Conservation (phyloP, 2,888 invertebrate species). For the Pycnomerus fuliginosus region DNA sequence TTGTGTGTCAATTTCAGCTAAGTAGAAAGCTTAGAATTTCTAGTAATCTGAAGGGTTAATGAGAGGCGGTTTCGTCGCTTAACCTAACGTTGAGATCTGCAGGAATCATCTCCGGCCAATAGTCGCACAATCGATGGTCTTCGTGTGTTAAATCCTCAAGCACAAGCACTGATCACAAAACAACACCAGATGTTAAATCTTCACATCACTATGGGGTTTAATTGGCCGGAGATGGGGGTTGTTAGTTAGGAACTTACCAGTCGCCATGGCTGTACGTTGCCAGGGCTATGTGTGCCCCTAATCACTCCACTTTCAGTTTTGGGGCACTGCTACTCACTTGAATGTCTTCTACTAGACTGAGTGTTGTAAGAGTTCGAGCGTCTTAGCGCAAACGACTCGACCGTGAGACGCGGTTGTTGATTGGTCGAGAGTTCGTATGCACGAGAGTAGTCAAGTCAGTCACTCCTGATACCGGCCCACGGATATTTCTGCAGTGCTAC, state of each 20-base stretch:
- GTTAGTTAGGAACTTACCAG: slow-evolving; percentile 37
- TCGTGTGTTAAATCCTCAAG: background rate
- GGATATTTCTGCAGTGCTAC: slow-evolving; percentile 15
- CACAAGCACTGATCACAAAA: background rate
- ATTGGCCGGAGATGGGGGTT: slow-evolving; percentile 16
- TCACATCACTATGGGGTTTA: slow-evolving; percentile 14
- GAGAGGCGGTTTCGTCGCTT: too few species aligned
- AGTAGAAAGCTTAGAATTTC: too few species aligned
- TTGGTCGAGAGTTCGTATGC: slow-evolving; percentile 36
- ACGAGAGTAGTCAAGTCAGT: slow-evolving; percentile 34
- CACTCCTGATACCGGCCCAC: slow-evolving; percentile 27
- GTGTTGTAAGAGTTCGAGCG: slow-evolving; percentile 36
- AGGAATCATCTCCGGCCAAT: too few species aligned
- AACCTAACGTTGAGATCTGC: too few species aligned
- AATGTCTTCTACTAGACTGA: slow-evolving; percentile 45
- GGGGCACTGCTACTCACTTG: slow-evolving; percentile 41
- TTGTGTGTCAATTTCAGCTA: too few species aligned
- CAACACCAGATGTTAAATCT: slow-evolving; percentile 6
- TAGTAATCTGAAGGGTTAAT: too few species aligned
- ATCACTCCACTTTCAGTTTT: slow-evolving; percentile 41
- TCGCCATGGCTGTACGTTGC: slow-evolving; percentile 43
- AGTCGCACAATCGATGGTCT: background rate
- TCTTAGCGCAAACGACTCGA: slow-evolving; percentile 38
- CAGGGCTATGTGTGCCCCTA: slow-evolving; percentile 40
- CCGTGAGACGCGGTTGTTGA: slow-evolving; percentile 36